Conservation (phyloP, 2,888 invertebrate species). For the Melikaiella ostensackeni region DNA sequence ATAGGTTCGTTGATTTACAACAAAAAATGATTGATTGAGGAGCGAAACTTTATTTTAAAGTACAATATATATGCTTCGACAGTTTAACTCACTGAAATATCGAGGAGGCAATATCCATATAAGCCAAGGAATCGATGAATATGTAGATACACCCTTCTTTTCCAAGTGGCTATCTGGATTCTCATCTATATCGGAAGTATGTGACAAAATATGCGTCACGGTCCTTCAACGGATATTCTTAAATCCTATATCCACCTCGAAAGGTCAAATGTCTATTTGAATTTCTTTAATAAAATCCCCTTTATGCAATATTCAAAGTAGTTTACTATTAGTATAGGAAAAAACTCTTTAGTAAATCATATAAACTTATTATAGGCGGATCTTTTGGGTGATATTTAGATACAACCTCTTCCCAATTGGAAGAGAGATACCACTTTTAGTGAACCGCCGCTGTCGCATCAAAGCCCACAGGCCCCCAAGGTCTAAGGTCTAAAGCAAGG, state of each 20-base stretch:
- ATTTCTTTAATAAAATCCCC: no score
- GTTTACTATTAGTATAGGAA: no score
- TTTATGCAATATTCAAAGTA: no score
- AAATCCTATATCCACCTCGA: background rate
- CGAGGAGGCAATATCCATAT: constrained; percentile 49
- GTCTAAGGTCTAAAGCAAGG: no score
- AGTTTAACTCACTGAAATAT: constrained; percentile 48
- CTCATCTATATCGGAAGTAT: constrained; percentile 42
- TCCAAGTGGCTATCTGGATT: constrained; percentile 42
- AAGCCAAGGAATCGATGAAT: constrained; percentile 49
- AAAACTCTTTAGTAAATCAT: no score
- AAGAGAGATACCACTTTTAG: no score
- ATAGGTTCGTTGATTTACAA: background rate
- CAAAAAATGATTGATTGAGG: background rate
- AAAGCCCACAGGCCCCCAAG: no score
- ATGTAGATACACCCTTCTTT: constrained; percentile 45
- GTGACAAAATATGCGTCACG: constrained; percentile 31
- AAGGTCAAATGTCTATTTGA: background rate
- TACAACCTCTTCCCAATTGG: no score
- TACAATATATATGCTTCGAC: constrained; percentile 41
- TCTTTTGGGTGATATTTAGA: no score
- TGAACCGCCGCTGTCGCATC: no score
- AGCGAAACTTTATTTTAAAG: background rate
- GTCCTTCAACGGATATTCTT: constrained; percentile 7
- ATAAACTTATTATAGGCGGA: no score